phyloP scores from a whole-genome alignment of 2,113 vertebrate genomes.

The Tamias sibiricus region DNA sequence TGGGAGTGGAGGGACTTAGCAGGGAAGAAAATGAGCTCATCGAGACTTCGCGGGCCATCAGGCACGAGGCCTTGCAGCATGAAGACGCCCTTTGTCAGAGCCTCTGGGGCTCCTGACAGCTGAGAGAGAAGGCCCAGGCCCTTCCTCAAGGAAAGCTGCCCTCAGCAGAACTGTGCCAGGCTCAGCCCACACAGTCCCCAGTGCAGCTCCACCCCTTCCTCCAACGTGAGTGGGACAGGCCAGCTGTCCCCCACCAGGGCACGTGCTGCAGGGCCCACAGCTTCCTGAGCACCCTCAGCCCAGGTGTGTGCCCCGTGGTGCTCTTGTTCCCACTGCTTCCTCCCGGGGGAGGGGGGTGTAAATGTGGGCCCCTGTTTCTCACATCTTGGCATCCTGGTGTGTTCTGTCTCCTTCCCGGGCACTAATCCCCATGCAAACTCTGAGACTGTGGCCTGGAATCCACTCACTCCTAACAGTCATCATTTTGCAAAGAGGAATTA shows the following conservation, averaged over 20 bases:
- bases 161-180: neutral
- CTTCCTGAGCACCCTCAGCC: neutral
- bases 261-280: neutral
- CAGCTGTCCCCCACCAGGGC: neutral
- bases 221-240: neutral
- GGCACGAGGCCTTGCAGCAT: constrained; percentile 62
- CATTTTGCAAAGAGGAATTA: neutral
- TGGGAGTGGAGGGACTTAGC: constrained; percentile 50
- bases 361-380: neutral
- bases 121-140: constrained; percentile 29
- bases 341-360: neutral
- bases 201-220: neutral
- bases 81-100: constrained; percentile 37
- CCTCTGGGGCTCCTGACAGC: constrained; percentile 35
- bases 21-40: constrained; percentile 69
- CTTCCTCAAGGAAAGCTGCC: constrained; percentile 39
- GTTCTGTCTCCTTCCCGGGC: neutral
- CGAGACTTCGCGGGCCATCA: constrained; percentile 74
- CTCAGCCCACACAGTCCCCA: neutral
- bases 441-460: neutral
- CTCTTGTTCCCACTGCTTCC: neutral
- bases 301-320: neutral
- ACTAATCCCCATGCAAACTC: neutral
- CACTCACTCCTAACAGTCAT: neutral
- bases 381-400: neutral